phyloP scores from a whole-genome alignment of 2,888 invertebrate species.

The Phytoseiulus persimilis region DNA sequence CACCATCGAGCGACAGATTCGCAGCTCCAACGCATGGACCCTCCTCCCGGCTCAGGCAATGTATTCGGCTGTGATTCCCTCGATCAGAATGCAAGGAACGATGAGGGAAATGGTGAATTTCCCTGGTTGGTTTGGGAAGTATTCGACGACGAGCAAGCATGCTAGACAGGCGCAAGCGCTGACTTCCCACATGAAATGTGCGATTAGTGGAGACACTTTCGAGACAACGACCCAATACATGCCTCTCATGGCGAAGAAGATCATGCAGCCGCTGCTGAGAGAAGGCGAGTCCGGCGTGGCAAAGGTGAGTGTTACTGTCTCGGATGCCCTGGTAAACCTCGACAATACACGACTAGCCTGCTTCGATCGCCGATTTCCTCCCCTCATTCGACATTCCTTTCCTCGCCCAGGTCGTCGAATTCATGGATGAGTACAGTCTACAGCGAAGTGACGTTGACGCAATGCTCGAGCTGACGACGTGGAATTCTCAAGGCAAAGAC shows the following conservation, averaged over 20 bases:
- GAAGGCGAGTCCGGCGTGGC: conserved; percentile 12
- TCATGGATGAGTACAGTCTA: conserved; percentile 75
- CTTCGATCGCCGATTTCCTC: no score
- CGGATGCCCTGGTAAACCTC: no score
- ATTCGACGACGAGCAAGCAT: conserved; percentile 73
- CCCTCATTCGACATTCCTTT: no score
- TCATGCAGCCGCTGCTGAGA: conserved; percentile 10
- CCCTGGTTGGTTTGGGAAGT: conserved; percentile 91
- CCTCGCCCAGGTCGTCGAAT: conserved; percentile 59
- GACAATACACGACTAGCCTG: no score
- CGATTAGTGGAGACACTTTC: conserved; percentile 11
- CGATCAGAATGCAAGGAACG: conserved; percentile 71
- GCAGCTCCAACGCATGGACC: conserved; percentile 66
- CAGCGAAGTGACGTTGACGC: conserved; percentile 84
- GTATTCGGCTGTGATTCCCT: conserved; percentile 82
- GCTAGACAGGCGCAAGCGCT: conserved; percentile 49
- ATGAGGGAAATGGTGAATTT: conserved; percentile 73
- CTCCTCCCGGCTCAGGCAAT: conserved; percentile 69
- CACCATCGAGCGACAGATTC: conserved; percentile 69
- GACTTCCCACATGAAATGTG: neutral
- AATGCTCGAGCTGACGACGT: conserved; percentile 71
- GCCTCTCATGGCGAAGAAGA: conserved; percentile 7
- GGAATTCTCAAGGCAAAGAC: conserved; percentile 66
- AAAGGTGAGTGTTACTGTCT: neutral
- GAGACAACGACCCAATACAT: conserved; percentile 13